phyloP scores from a whole-genome alignment of 2,113 vertebrate genomes.

The Solenodon paradoxus region DNA sequence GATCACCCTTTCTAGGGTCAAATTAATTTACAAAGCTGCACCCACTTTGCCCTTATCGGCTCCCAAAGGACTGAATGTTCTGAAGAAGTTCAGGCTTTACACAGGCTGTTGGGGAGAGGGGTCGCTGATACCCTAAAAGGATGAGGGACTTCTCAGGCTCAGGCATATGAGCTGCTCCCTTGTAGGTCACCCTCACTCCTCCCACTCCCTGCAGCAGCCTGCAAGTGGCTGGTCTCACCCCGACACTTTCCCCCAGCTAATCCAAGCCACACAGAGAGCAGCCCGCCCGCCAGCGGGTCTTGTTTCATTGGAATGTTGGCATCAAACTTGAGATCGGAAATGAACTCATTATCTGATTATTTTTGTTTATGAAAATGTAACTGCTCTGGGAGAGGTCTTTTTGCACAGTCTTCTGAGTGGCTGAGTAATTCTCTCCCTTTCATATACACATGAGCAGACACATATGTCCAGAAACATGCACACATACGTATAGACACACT shows the following conservation, averaged over 20 bases:
- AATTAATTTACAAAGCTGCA: not conserved
- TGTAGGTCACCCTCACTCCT: not conserved
- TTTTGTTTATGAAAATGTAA: constrained; percentile 84
- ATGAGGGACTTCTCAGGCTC: not conserved
- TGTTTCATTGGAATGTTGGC: constrained; percentile 84
- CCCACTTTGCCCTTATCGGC: not conserved
- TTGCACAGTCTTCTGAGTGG: constrained; percentile 70
- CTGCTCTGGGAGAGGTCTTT: constrained; percentile 79
- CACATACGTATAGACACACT: not conserved
- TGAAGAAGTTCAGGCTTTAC: not conserved
- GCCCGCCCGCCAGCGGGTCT: constrained; percentile 78
- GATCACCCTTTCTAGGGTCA: not conserved
- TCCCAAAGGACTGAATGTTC: not conserved
- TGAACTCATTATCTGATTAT: constrained; percentile 87
- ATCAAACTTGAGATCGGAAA: constrained; percentile 84
- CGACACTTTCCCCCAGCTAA: constrained; percentile 79
- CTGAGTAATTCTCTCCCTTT: constrained; percentile 78
- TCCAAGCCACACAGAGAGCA: constrained; percentile 82
- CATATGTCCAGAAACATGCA: not conserved
- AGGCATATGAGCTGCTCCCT: not conserved
- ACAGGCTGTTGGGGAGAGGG: not conserved
- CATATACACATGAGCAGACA: not conserved
- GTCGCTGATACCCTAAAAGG: not conserved
- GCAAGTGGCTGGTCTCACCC: constrained; percentile 24
- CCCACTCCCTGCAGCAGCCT: not conserved